Evolutionary conservation across 1,140 invertebrate species (phyloP).

Genomic region (Thaumetopoea pityocampa): DNA sequence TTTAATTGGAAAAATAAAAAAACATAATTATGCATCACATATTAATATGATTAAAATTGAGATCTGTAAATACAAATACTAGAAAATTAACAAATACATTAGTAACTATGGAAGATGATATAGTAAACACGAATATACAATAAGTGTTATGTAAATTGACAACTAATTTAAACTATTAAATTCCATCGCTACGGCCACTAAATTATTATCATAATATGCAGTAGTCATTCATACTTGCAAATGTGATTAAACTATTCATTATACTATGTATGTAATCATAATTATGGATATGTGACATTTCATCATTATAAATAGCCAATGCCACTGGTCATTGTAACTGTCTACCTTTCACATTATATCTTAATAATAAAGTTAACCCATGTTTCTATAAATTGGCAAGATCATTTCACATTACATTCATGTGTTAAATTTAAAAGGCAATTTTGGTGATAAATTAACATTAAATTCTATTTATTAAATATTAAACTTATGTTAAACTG

Average conservation of each 20-base stretch:
- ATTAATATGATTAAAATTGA: conserved; percentile 1
- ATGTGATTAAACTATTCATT: conserved; percentile 12
- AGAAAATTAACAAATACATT: conserved; percentile 17
- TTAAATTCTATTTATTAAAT: conserved; percentile 1
- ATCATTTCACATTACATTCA: conserved; percentile 14
- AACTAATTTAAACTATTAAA: conserved; percentile 31
- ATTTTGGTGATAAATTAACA: conserved; percentile 16
- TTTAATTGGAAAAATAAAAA: background rate
- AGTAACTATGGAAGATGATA: conserved; percentile 28
- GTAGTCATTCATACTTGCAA: conserved; percentile 5
- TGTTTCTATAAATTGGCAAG: conserved; percentile 20
- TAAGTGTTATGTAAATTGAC: conserved; percentile 38
- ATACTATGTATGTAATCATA: conserved; percentile 7
- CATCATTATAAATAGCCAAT: conserved; percentile 6
- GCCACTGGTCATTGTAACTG: conserved; percentile 4
- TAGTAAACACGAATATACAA: conserved; percentile 18
- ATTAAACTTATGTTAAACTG: conserved; percentile 1
- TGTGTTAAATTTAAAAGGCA: conserved; percentile 17
- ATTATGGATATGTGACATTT: conserved; percentile 18
- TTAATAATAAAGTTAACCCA: conserved; percentile 4
- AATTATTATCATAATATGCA: conserved; percentile 16
- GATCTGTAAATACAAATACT: conserved; percentile 15
- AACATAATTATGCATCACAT: background rate
- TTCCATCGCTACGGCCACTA: conserved; percentile 27
- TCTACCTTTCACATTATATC: conserved; percentile 4